Evolutionary conservation across 92 coral and sea anemone species (phyloP), one percentile per base, ranked within the genome.

Genomic region (Epizoanthus illoricatus): DNA sequence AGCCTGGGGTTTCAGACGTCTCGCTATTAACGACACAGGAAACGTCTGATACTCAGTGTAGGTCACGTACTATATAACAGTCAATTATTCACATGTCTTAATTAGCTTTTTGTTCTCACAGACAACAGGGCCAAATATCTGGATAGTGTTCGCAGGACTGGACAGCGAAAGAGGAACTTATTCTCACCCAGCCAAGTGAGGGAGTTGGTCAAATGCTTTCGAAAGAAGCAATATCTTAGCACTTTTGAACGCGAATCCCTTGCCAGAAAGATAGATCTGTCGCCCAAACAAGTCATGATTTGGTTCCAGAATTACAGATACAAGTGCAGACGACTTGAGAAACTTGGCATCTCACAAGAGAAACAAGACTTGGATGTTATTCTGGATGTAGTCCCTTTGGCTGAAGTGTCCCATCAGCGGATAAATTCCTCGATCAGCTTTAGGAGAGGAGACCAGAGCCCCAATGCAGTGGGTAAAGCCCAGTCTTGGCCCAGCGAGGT

Each of bases 251-350:
- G 82, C 15, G 82, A 78, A 58, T 63, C 82, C 33, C 71, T 78
- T 3, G 82, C 82, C 64, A 45, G 71, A 24, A 78, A 62, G 67
- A 78, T 78, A 41, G 71, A 62, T 6, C 52, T 78, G 12, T 78
- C 82, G 9, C 71, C 82, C 21, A 78, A 78, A 42, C 82, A 78
- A 45, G 82, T 78, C 18, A 78, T 78, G 82, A 78, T 78, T 20
- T 78, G 82, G 82, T 78, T 78, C 82, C 82, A 78, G n/a, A 78
- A 78, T 59, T 78, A 78, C 82, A 62, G 82, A 64, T 78, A 78
- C 70, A 78, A 78, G 65, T 41, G 54, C 28, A 39, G 82, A 63
- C 71, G 82, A n/a, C 82, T 78, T 36, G 58, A 63, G 17, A 78
- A 78, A 63, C 71, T 62, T 45, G 82, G 82, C 23, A 78, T 78